Conservation (phyloP, 2,888 invertebrate genomes). For the Pyrrhia umbra region DNA sequence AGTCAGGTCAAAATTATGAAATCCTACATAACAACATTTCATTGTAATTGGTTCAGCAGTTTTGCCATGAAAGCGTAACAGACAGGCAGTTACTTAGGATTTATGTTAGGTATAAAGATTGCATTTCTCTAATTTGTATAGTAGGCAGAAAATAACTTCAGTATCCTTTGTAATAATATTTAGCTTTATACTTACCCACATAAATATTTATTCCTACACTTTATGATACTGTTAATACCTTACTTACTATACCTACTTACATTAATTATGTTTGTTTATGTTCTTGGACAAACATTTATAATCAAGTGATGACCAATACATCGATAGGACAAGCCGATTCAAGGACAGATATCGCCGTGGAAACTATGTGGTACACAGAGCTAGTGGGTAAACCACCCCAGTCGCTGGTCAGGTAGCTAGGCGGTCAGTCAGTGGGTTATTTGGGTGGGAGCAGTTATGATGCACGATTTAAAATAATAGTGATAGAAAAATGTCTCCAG, state of each 20-base stretch:
- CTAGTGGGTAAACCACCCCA: slow-evolving; percentile 56
- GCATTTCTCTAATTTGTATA: no score
- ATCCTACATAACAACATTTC: no score
- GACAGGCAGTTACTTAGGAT: no score
- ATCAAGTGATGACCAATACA: slow-evolving; percentile 73
- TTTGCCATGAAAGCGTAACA: no score
- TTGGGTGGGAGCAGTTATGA: slow-evolving; percentile 31
- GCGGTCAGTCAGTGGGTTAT: slow-evolving; percentile 34
- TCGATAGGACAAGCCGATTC: slow-evolving; percentile 77
- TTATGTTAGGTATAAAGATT: no score
- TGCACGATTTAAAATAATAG: slow-evolving; percentile 23
- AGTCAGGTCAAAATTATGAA: no score
- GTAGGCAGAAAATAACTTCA: no score
- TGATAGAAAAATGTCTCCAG: slow-evolving; percentile 53
- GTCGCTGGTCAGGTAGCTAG: slow-evolving; percentile 53
- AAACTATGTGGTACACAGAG: slow-evolving; percentile 79
- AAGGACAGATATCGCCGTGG: slow-evolving; percentile 86
- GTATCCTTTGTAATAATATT: no score
- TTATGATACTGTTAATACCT: no score
- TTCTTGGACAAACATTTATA: slow-evolving; percentile 58
- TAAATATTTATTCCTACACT: no score
- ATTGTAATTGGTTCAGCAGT: no score
- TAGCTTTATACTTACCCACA: no score
- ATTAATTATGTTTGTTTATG: slow-evolving; percentile 20
- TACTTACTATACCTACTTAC: not conserved